phyloP scores from a whole-genome alignment of 37 sponge, comb jelly and placozoan genomes.

The Theonella swinhoei region DNA sequence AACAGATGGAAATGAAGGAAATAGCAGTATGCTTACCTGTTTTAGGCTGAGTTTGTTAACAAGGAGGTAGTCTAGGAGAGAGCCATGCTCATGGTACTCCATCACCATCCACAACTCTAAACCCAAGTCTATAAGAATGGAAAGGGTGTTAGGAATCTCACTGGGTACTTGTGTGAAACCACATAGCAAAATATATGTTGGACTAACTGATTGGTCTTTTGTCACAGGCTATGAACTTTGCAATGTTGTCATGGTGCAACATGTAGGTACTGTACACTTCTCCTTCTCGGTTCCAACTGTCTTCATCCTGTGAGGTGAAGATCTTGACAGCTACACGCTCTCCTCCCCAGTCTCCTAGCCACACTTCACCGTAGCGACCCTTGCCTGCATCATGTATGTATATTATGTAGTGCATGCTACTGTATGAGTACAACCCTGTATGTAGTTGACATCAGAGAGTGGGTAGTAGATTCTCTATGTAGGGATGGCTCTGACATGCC shows the following conservation, averaged over 20 bases:
- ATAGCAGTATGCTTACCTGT: background rate
- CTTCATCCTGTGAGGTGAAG: conserved; percentile 70
- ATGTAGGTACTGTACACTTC: conserved; percentile 83
- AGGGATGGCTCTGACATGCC: no score
- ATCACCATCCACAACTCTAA: conserved; percentile 92
- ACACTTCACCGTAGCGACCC: conserved; percentile 84
- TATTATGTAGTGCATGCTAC: no score
- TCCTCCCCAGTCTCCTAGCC: conserved; percentile 69
- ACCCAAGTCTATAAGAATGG: conserved; percentile 6
- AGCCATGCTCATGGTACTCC: conserved; percentile 91
- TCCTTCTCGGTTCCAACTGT: conserved; percentile 83
- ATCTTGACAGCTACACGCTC: conserved; percentile 90
- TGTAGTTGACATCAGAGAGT: no score
- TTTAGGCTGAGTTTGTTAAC: conserved; percentile 11
- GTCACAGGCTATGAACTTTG: conserved; percentile 78
- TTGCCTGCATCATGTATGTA: no score
- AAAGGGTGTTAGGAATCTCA: no score
- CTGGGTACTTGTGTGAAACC: no score
- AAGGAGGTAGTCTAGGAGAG: conserved; percentile 88
- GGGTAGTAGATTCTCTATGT: no score
- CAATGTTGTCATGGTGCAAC: conserved; percentile 87
- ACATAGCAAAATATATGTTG: background rate
- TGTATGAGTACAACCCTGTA: no score
- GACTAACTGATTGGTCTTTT: background rate
- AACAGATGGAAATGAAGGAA: no score